Conservation (phyloP, 2,888 invertebrate species). For the Drosophila austrosaltans region DNA sequence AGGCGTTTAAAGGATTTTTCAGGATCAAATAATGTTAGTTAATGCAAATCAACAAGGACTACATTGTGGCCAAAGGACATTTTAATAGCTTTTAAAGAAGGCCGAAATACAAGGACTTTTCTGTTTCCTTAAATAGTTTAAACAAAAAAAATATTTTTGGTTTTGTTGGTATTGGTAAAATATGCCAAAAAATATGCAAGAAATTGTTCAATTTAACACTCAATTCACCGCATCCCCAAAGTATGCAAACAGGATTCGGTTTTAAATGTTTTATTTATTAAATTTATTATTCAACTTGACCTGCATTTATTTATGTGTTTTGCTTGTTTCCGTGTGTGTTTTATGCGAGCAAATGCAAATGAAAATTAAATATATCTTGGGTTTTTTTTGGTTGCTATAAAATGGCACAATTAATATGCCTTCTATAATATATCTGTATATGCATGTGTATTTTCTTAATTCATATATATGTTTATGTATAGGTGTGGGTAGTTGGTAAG, state of each 20-base stretch:
- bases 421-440: slow-evolving; percentile 10
- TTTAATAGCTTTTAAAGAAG: too few species aligned
- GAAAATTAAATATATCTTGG: slow-evolving; percentile 33
- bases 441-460: slow-evolving; percentile 17
- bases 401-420: slow-evolving; percentile 35
- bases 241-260: neutral
- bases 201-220: neutral
- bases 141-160: too few species aligned
- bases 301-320: slow-evolving; percentile 32
- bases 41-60: too few species aligned
- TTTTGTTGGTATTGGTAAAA: too few species aligned
- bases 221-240: neutral
- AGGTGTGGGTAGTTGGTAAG: slow-evolving; percentile 10
- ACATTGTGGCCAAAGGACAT: too few species aligned
- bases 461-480: slow-evolving; percentile 8
- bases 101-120: too few species aligned
- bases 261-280: slow-evolving; percentile 38
- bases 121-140: too few species aligned
- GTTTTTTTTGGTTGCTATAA: slow-evolving; percentile 30
- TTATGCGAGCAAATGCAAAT: slow-evolving; percentile 41
- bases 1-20: too few species aligned
- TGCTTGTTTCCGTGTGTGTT: slow-evolving; percentile 33
- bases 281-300: slow-evolving; percentile 50
- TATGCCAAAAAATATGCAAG: neutral
- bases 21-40: too few species aligned